phyloP scores from a whole-genome alignment of 53 echinoderm and acorn worm species.

The Echinometra lucunter region DNA sequence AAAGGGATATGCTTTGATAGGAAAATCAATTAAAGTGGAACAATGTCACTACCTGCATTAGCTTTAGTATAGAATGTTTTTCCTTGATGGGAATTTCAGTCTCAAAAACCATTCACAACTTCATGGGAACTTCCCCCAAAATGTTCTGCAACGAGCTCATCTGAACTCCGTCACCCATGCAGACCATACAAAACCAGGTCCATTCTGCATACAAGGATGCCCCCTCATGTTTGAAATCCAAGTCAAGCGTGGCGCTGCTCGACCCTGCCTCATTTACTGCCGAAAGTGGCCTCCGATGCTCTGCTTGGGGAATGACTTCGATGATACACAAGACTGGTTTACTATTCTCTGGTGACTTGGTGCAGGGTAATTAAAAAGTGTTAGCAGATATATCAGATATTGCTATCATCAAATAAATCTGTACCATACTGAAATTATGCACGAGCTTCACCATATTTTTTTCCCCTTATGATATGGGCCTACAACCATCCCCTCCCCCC shows the following conservation, averaged over 20 bases:
- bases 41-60: too few relatives aligned
- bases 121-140: not conserved
- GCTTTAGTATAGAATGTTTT: too few relatives aligned
- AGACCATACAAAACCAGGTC: not conserved
- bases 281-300: not conserved
- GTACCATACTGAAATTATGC: not conserved
- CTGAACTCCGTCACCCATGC: not conserved
- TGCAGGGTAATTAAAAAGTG: conserved; percentile 53
- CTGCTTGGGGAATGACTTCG: not conserved
- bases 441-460: not conserved
- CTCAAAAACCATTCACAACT: not conserved
- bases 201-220: not conserved
- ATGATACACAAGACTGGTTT: not conserved
- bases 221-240: conserved; percentile 22
- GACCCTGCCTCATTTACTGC: conserved; percentile 30
- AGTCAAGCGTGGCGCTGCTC: conserved; percentile 25
- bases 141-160: not conserved
- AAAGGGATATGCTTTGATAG: too few relatives aligned
- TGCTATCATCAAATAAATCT: conserved; percentile 26
- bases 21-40: too few relatives aligned
- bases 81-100: not conserved
- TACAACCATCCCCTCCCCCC: not conserved
- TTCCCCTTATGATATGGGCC: not conserved
- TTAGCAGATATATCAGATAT: conserved; percentile 28
- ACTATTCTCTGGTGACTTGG: not conserved